phyloP scores from a whole-genome alignment of 2,797 vertebrate genomes.

The Rhabdophis nuchalis region DNA sequence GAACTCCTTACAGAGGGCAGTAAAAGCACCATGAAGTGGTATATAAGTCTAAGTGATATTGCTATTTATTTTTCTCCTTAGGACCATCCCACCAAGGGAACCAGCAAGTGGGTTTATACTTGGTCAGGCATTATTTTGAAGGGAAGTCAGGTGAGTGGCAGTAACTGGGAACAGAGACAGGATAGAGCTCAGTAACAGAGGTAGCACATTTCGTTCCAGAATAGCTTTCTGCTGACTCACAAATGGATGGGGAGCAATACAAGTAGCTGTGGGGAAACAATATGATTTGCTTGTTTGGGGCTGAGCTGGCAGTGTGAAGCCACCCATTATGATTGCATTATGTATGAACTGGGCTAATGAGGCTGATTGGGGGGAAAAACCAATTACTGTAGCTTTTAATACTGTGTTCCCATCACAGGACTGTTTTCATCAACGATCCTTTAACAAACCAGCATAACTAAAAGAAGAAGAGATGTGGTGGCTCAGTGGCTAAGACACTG shows the following conservation, averaged over 20 bases:
- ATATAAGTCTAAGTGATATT: too few species aligned
- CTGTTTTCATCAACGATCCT: neutral
- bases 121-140: neutral
- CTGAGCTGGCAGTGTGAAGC: neutral
- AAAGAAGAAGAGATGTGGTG: neutral
- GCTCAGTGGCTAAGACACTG: too few species aligned
- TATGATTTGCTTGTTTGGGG: neutral
- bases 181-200: neutral
- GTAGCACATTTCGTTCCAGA: neutral
- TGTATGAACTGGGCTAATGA: neutral
- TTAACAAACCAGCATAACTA: neutral
- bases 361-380: neutral
- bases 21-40: too few species aligned
- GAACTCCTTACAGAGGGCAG: too few species aligned
- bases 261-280: neutral
- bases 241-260: neutral
- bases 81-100: neutral
- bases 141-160: neutral
- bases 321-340: neutral
- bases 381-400: neutral
- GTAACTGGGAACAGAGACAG: neutral
- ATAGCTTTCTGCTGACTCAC: neutral
- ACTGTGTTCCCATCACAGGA: neutral
- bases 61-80: neutral
- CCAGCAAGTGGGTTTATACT: neutral